Conservation (phyloP, 2,113 vertebrate genomes). For the Lynx canadensis region DNA sequence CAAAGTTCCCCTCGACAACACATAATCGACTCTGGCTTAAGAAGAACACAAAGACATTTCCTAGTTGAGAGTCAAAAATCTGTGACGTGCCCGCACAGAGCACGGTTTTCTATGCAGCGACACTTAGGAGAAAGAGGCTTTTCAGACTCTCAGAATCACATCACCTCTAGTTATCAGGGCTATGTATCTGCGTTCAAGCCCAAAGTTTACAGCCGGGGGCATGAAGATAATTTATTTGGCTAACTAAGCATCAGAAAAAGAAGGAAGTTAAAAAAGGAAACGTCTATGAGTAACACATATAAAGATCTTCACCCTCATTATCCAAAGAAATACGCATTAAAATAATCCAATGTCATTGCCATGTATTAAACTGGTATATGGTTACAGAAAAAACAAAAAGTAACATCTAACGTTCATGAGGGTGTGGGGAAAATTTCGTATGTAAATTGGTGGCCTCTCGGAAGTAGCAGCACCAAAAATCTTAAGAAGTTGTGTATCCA, state of each 20-base stretch:
- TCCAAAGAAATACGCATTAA: not conserved
- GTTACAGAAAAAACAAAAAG: not conserved
- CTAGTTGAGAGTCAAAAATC: not conserved
- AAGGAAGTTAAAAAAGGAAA: constrained; percentile 4
- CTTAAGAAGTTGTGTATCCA: constrained; percentile 6
- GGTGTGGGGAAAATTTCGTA: not conserved
- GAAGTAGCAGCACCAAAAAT: not conserved
- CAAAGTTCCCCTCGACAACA: not conserved
- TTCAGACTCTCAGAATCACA: not conserved
- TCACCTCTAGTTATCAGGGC: not conserved
- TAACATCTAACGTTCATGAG: not conserved
- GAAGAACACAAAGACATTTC: not conserved
- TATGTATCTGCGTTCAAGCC: not conserved
- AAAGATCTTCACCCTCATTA: not conserved
- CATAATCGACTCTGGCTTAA: not conserved
- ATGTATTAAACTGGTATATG: not conserved
- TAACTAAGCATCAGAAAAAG: not conserved
- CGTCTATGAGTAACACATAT: not conserved
- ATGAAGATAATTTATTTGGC: not conserved
- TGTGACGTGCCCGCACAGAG: not conserved
- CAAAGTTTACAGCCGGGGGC: not conserved
- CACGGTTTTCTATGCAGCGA: not conserved
- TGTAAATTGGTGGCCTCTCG: not conserved
- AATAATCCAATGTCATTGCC: not conserved
- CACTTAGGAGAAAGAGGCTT: not conserved